Percentiles rank a stretch among this genome's conserved stretches.
These are phyloP conservation scores for Sitta europaea DNA, from an alignment of 2,113 vertebrate genomes.

Conservation along the genomic window DNA sequence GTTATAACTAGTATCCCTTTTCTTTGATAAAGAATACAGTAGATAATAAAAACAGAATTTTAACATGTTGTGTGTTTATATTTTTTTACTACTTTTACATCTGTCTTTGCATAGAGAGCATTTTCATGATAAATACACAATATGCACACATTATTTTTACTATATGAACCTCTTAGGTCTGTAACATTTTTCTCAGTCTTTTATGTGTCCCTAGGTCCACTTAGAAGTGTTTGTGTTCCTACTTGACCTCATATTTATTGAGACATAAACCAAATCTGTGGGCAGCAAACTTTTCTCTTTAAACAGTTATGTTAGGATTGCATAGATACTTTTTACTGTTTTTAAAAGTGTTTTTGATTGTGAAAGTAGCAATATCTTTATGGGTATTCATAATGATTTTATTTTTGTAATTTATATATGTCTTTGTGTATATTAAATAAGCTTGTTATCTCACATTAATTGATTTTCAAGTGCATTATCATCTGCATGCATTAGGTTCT, in stretches of 20 bases:
- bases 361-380: background rate
- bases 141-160: fast-evolving
- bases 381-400: background rate
- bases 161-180: background rate
- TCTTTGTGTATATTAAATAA: background rate
- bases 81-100: background rate
- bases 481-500: fast-evolving
- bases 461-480: background rate
- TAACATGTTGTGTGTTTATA: background rate
- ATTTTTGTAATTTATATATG: background rate
- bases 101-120: background rate
- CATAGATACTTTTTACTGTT: background rate
- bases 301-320: background rate
- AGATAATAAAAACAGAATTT: background rate
- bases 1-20: background rate
- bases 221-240: background rate
- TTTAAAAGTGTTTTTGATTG: background rate
- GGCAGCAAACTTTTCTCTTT: background rate
- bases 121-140: background rate
- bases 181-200: background rate
- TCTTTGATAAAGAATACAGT: background rate
- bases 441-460: background rate
- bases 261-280: background rate
- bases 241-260: background rate
- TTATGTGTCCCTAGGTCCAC: background rate